Evolutionary conservation across 2,113 vertebrate genomes (phyloP).

Genomic region (Tragelaphus buxtoni): DNA sequence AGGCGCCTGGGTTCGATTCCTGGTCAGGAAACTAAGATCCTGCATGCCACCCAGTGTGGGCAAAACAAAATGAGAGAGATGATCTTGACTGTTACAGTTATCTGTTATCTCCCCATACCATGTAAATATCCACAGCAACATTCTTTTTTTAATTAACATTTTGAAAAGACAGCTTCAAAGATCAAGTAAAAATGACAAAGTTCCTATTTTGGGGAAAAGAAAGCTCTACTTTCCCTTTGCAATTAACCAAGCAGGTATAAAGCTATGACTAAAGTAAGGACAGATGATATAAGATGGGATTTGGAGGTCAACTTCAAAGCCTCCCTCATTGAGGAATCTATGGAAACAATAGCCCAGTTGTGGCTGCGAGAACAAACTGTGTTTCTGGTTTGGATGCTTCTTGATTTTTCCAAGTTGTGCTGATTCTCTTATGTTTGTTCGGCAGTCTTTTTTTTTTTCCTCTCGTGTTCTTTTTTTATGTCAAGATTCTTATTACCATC

Average conservation of each 20-base stretch:
- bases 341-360: background rate
- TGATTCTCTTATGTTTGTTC: background rate
- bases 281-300: background rate
- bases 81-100: background rate
- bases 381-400: background rate
- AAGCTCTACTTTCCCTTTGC: background rate
- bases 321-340: background rate
- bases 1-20: background rate
- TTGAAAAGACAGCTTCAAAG: background rate
- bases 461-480: background rate
- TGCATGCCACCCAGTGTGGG: background rate
- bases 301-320: background rate
- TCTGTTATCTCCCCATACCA: background rate
- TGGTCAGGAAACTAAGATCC: background rate
- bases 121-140: background rate
- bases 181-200: background rate
- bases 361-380: background rate
- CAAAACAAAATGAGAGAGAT: background rate
- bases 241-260: background rate
- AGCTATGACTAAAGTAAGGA: background rate
- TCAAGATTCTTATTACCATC: background rate
- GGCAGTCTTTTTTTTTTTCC: background rate
- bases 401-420: conserved; percentile 1
- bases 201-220: background rate
- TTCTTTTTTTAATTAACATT: background rate